Conservation (phyloP, 2,797 vertebrate genomes). For the Yasuhikotakia modesta region DNA sequence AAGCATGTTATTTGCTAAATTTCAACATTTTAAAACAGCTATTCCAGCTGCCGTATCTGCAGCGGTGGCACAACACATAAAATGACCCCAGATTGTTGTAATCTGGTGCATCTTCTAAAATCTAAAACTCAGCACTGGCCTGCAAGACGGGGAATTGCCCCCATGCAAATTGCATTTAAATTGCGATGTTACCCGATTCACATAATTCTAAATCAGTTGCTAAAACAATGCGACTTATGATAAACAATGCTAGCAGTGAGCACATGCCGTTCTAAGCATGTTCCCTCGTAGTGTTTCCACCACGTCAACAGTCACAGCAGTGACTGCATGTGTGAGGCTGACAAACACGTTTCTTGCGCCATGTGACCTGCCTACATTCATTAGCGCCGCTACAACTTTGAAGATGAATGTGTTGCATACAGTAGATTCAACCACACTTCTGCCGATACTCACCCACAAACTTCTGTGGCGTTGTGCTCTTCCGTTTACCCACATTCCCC, state of each 20-base stretch:
- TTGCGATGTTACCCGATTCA: neutral
- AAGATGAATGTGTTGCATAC: conserved; percentile 21
- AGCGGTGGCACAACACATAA: neutral
- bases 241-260: neutral
- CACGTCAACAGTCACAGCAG: conserved; percentile 7
- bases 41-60: neutral
- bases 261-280: neutral
- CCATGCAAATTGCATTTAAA: neutral
- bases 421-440: conserved; percentile 31
- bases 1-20: neutral
- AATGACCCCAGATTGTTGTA: neutral
- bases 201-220: neutral
- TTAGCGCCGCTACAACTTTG: conserved; percentile 29
- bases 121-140: neutral
- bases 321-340: conserved; percentile 33
- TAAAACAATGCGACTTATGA: neutral
- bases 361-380: conserved; percentile 6
- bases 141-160: neutral
- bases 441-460: conserved; percentile 87
- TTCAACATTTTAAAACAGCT: neutral
- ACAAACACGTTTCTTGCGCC: conserved; percentile 4
- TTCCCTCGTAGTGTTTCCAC: neutral
- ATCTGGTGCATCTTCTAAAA: neutral
- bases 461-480: conserved; percentile 98
- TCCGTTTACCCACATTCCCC: conserved; percentile 94